A percentile compares a stretch with the other conserved stretches of the same genome.
phyloP scores from a whole-genome alignment of 2,888 invertebrate genomes.

The Phania funesta region DNA sequence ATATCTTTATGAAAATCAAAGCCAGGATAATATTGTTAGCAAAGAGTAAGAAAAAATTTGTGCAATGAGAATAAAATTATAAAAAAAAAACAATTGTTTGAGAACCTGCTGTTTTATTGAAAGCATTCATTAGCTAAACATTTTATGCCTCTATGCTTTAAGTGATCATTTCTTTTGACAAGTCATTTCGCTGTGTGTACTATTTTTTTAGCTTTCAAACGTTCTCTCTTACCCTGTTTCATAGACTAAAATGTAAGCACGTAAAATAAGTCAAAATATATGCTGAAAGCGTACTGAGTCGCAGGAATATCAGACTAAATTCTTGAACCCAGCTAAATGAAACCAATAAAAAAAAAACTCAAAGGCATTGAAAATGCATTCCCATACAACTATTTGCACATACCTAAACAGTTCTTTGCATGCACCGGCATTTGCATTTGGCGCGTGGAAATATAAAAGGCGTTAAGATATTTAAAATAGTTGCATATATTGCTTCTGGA shows the following conservation, averaged over 20 bases:
- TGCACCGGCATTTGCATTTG: too few relatives aligned
- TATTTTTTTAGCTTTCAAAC: too few relatives aligned
- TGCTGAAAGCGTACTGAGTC: background rate
- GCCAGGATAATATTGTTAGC: too few relatives aligned
- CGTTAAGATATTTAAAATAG: too few relatives aligned
- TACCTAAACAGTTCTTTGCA: too few relatives aligned
- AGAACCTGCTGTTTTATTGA: background rate
- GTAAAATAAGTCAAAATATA: background rate
- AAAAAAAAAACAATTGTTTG: constrained; percentile 23
- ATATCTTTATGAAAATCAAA: too few relatives aligned
- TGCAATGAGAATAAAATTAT: background rate
- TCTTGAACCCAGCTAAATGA: background rate
- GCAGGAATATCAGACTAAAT: background rate
- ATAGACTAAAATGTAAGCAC: too few relatives aligned
- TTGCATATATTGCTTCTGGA: too few relatives aligned
- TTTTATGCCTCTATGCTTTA: constrained; percentile 14
- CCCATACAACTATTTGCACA: background rate
- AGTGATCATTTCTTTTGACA: background rate
- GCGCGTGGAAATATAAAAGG: too few relatives aligned
- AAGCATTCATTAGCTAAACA: constrained; percentile 24
- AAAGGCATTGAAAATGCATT: background rate
- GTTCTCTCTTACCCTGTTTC: too few relatives aligned
- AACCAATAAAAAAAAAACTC: background rate
- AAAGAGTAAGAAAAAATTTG: background rate
- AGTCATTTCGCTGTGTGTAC: background rate